These are phyloP conservation scores for Melospiza melodia DNA, from an alignment of 2,113 vertebrate species.

Conservation along the genomic window DNA sequence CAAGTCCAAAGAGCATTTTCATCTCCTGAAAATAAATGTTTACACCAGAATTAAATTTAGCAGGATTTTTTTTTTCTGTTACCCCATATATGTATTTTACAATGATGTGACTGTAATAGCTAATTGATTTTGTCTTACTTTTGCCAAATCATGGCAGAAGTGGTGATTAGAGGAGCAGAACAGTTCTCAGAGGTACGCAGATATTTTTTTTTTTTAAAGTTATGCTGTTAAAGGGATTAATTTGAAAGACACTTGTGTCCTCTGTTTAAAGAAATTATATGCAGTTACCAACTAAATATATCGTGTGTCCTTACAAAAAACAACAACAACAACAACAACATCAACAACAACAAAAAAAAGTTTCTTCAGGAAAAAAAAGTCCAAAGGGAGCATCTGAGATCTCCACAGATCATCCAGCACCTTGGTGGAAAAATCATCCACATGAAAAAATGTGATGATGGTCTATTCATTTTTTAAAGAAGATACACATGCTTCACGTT, in stretches of 20 bases:
- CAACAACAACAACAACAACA: too few species aligned
- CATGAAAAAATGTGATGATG: neutral
- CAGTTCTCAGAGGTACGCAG: neutral
- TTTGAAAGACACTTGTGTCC: neutral
- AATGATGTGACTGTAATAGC: neutral
- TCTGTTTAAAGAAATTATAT: neutral
- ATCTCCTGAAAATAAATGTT: neutral
- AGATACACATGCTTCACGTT: rapidly evolving
- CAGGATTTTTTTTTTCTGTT: neutral
- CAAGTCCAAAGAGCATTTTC: neutral
- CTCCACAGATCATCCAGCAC: neutral
- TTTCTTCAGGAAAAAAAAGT: neutral
- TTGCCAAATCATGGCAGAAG: neutral
- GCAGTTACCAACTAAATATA: neutral
- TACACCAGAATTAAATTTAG: neutral
- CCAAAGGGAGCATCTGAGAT: neutral
- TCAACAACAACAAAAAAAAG: too few species aligned
- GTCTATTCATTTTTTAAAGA: neutral
- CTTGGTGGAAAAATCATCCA: neutral
- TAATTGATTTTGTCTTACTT: neutral
- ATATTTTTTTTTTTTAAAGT: neutral
- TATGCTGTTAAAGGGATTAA: neutral
- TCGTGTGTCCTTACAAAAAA: neutral
- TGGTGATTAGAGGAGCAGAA: neutral
- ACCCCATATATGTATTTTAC: neutral